phyloP scores from a whole-genome alignment of 2,797 vertebrate species.

The Halcyon smyrnensis region DNA sequence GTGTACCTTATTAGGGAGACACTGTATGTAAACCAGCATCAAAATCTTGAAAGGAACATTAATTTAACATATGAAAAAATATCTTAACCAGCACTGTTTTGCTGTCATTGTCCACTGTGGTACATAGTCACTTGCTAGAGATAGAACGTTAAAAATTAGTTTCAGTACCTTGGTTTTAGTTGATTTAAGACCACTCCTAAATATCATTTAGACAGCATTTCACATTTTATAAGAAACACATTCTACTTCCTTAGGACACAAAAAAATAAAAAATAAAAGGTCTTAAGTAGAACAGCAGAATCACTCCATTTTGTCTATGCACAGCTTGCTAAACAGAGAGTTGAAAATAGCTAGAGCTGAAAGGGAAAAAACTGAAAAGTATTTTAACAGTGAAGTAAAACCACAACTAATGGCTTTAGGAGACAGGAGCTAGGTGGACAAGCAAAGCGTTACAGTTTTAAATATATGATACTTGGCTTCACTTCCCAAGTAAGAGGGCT shows the following conservation, averaged over 20 bases:
- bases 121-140: background rate
- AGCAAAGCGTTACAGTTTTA: slow-evolving; percentile 78
- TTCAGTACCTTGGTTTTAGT: slow-evolving; percentile 12
- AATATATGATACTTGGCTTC: slow-evolving; percentile 84
- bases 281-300: slow-evolving; percentile 73
- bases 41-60: background rate
- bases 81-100: background rate
- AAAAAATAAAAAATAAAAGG: slow-evolving; percentile 9
- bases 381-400: slow-evolving; percentile 83
- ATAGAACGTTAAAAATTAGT: slow-evolving; percentile 33
- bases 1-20: background rate
- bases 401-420: slow-evolving; percentile 84
- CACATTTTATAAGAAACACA: slow-evolving; percentile 75
- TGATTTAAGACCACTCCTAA: slow-evolving; percentile 23
- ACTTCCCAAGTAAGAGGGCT: slow-evolving; percentile 80
- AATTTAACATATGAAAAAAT: background rate
- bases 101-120: background rate
- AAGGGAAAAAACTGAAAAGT: slow-evolving; percentile 64
- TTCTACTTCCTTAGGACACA: slow-evolving; percentile 55
- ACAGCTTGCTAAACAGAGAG: slow-evolving; percentile 68
- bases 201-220: slow-evolving; percentile 55
- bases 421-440: slow-evolving; percentile 84
- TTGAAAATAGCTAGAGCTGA: slow-evolving; percentile 72
- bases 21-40: background rate
- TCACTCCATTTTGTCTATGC: slow-evolving; percentile 42